Evolutionary conservation across 1,140 invertebrate genomes (phyloP).

Genomic region (Drosophila malerkotliana): DNA sequence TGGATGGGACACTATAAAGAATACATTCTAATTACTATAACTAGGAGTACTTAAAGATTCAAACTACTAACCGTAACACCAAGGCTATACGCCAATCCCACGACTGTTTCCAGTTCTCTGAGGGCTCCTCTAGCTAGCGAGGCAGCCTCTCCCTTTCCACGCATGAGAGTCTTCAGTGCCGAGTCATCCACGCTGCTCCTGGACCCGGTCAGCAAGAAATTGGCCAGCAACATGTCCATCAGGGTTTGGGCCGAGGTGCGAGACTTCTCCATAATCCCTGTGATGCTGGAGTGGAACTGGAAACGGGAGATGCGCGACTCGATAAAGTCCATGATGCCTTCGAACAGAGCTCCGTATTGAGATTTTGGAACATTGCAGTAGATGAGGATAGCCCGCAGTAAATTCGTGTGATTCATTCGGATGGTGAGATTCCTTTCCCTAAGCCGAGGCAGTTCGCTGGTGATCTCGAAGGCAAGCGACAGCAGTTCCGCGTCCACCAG

Average conservation of each 20-base stretch:
- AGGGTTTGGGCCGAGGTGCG: conserved; percentile 89
- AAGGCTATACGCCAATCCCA: conserved; percentile 87
- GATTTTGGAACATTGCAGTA: conserved; percentile 92
- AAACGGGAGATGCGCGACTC: conserved; percentile 88
- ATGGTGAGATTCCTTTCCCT: conserved; percentile 89
- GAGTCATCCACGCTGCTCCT: conserved; percentile 86
- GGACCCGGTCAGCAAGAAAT: conserved; percentile 86
- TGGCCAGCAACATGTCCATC: conserved; percentile 89
- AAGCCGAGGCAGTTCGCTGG: conserved; percentile 88
- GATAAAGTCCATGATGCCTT: conserved; percentile 66
- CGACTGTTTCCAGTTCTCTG: conserved; percentile 89
- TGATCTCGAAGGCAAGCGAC: conserved; percentile 90
- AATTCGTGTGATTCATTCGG: conserved; percentile 92
- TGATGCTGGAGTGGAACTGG: conserved; percentile 89
- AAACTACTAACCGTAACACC: conserved; percentile 88
- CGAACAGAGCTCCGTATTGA: conserved; percentile 86
- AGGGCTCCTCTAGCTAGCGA: conserved; percentile 88
- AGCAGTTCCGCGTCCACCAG: conserved; percentile 94
- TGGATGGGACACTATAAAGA: conserved; percentile 73
- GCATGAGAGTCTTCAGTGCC: conserved; percentile 86
- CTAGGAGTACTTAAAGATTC: background rate
- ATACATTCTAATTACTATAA: background rate
- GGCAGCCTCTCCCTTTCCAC: conserved; percentile 87
- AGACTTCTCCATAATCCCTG: conserved; percentile 88
- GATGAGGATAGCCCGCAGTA: conserved; percentile 91